Conservation (phyloP, 1,140 invertebrate species). For the Pollicipes pollicipes region DNA sequence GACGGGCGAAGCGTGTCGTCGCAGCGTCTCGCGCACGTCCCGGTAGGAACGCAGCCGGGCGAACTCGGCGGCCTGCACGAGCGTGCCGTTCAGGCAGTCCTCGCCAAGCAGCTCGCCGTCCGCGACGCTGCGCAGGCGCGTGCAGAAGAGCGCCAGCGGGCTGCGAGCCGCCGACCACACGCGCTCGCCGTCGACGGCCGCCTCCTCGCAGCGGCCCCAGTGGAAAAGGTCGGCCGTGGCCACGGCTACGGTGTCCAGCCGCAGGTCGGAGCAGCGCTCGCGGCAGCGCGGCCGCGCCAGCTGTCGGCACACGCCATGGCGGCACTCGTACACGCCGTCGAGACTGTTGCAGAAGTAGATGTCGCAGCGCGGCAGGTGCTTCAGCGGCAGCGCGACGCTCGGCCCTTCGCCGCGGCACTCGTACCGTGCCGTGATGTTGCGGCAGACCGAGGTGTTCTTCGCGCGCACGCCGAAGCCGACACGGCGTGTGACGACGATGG, state of each 20-base stretch:
- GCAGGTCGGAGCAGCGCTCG: neutral
- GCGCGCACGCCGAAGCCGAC: conserved; percentile 13
- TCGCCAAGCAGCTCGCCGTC: neutral
- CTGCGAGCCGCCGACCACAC: neutral
- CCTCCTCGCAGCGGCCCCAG: neutral
- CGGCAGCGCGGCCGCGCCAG: neutral
- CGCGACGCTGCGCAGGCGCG: neutral
- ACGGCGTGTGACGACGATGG: conserved; percentile 26
- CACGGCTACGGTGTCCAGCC: neutral
- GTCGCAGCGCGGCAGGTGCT: conserved; percentile 6
- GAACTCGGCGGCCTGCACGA: neutral
- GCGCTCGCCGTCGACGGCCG: neutral
- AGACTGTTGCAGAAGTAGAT: conserved; percentile 34
- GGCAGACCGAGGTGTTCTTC: conserved; percentile 34
- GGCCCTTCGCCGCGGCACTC: conserved; percentile 36
- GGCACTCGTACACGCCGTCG: conserved; percentile 61
- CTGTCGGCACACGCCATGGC: conserved; percentile 35
- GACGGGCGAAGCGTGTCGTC: too few species aligned
- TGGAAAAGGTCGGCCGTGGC: neutral
- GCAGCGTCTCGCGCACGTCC: too few species aligned
- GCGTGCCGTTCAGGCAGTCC: neutral
- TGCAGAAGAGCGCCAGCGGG: neutral
- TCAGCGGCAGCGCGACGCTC: neutral
- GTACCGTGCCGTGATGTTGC: conserved; percentile 72
- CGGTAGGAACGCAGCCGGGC: too few species aligned